Percentiles rank a stretch among this genome's conserved stretches.
Conservation (phyloP, 2,797 vertebrate species). For the Spinibarbus caldwelli region DNA sequence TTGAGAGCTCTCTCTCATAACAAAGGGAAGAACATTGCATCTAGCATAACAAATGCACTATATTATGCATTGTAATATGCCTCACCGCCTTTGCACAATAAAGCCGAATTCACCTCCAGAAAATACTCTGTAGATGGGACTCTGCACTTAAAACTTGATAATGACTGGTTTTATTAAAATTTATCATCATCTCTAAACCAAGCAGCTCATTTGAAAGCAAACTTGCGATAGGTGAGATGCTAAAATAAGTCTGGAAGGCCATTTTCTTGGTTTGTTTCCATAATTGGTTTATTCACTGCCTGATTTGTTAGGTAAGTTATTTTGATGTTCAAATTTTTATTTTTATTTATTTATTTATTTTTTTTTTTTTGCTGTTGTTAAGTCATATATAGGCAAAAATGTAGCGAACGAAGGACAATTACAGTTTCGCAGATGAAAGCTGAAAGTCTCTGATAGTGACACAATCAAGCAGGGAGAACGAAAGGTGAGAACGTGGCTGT, state of each 20-base stretch:
- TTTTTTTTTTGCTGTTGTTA: neutral
- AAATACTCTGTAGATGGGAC: conserved; percentile 7
- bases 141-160: conserved; percentile 1
- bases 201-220: neutral
- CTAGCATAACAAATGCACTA: conserved; percentile 28
- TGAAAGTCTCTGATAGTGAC: conserved; percentile 5
- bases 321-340: neutral
- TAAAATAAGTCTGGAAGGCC: neutral
- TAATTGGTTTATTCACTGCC: neutral
- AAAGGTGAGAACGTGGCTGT: conserved; percentile 32
- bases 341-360: no score
- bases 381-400: neutral
- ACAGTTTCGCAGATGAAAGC: neutral
- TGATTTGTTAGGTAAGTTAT: neutral
- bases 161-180: conserved; percentile 18
- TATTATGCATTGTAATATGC: conserved; percentile 20
- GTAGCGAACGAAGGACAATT: neutral
- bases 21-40: conserved; percentile 42
- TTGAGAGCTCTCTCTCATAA: conserved; percentile 30
- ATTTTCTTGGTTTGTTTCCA: neutral
- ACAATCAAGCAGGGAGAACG: conserved; percentile 23
- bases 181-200: neutral
- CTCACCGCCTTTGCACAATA: conserved; percentile 24
- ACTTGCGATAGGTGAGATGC: neutral
- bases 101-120: conserved; percentile 13